These are phyloP conservation scores for Myoxocephalus aenaeus DNA, from an alignment of 2,797 vertebrate genomes.

Conservation along the genomic window DNA sequence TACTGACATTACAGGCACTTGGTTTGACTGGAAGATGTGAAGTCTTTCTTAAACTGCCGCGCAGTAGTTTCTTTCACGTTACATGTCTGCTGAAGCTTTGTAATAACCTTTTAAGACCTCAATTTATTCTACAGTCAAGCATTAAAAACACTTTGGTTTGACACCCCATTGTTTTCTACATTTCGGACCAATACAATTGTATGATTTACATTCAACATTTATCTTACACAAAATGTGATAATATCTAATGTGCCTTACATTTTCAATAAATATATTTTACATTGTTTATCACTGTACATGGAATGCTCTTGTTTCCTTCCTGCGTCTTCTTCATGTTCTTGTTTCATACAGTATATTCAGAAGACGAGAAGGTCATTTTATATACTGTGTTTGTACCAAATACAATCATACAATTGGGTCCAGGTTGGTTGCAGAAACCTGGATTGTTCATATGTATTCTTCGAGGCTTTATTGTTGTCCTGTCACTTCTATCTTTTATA, in stretches of 20 bases:
- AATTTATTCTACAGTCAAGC: conserved; percentile 7
- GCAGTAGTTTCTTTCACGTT: conserved; percentile 1
- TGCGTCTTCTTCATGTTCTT: conserved; percentile 10
- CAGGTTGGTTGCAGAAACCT: conserved; percentile 47
- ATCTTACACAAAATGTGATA: conserved; percentile 48
- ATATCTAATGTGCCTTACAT: conserved; percentile 65
- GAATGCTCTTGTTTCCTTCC: conserved; percentile 67
- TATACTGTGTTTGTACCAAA: conserved; percentile 48
- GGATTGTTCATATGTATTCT: conserved; percentile 55
- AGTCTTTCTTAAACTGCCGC: conserved; percentile 10
- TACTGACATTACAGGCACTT: conserved; percentile 73
- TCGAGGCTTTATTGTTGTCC: conserved; percentile 4
- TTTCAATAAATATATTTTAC: conserved; percentile 77
- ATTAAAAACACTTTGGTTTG: conserved; percentile 63
- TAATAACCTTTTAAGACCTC: conserved; percentile 48
- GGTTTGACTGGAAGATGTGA: conserved; percentile 34
- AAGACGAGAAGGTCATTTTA: conserved; percentile 44
- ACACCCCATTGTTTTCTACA: conserved; percentile 15
- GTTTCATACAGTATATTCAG: conserved; percentile 17
- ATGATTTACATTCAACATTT: conserved; percentile 55
- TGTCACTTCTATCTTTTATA: not conserved
- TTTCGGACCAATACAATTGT: conserved; percentile 26
- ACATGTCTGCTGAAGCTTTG: conserved; percentile 12
- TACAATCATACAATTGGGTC: conserved; percentile 61
- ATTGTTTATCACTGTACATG: conserved; percentile 62